phyloP scores from a whole-genome alignment of 2,888 invertebrate species.

The Athrips mouffetella region DNA sequence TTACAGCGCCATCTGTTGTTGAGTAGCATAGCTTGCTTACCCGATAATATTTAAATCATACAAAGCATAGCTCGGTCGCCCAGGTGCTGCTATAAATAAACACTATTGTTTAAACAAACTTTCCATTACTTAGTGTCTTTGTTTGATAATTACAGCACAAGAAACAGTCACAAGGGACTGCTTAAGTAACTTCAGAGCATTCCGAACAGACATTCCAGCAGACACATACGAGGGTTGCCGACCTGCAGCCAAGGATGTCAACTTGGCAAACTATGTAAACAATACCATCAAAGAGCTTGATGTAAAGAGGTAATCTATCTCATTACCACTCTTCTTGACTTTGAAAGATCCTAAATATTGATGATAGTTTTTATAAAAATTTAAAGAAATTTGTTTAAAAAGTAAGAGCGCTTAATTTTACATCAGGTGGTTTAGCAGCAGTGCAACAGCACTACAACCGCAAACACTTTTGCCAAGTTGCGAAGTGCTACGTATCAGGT shows the following conservation, averaged over 20 bases:
- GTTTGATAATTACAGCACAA: slow-evolving; percentile 82
- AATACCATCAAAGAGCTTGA: slow-evolving; percentile 91
- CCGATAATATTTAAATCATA: too few species aligned
- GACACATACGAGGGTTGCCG: slow-evolving; percentile 95
- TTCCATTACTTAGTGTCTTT: slow-evolving; percentile 3
- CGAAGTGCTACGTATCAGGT: too few species aligned
- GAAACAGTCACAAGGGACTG: slow-evolving; percentile 91
- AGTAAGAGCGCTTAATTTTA: too few species aligned
- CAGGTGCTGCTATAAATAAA: not conserved
- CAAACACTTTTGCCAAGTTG: too few species aligned
- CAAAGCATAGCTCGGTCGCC: too few species aligned
- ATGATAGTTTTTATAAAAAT: not conserved
- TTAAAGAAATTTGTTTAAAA: too few species aligned
- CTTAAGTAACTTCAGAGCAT: slow-evolving; percentile 85
- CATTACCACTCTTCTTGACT: not conserved
- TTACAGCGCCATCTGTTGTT: too few species aligned
- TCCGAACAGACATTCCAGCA: slow-evolving; percentile 92
- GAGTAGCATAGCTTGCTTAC: too few species aligned
- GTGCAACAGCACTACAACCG: too few species aligned
- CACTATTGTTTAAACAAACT: not conserved
- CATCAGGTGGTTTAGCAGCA: too few species aligned
- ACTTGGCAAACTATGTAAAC: slow-evolving; percentile 91
- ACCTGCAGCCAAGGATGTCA: slow-evolving; percentile 86
- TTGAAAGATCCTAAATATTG: not conserved
- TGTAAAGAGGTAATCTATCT: slow-evolving; percentile 80